Evolutionary conservation across 2,888 invertebrate genomes (phyloP).

Genomic region (Bombylius major): DNA sequence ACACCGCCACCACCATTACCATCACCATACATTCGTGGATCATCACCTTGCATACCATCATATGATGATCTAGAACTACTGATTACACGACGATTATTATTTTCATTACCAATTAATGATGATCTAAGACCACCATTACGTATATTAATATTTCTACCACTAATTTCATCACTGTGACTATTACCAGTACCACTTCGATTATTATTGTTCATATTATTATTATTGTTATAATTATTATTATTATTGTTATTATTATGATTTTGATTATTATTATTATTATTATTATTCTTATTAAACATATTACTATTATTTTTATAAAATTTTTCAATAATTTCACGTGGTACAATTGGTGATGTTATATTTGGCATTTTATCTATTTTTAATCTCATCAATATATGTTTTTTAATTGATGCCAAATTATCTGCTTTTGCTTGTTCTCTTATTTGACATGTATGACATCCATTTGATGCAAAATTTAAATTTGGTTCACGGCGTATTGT

Average conservation of each 20-base stretch:
- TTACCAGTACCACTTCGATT: not conserved
- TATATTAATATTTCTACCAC: not conserved
- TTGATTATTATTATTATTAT: not conserved
- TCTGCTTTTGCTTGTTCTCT: conserved; percentile 46
- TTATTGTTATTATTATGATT: not conserved
- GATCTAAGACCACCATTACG: not conserved
- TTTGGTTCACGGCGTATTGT: conserved; percentile 17
- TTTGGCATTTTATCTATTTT: conserved; percentile 51
- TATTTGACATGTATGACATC: conserved; percentile 43
- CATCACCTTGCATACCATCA: conserved; percentile 15
- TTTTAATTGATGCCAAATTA: conserved; percentile 49
- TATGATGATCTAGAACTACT: not conserved
- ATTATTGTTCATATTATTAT: not conserved
- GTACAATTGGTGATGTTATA: conserved; percentile 48
- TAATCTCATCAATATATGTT: conserved; percentile 49
- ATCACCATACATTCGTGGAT: conserved; percentile 16
- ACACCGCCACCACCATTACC: conserved; percentile 9
- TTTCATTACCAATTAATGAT: not conserved
- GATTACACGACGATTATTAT: not conserved
- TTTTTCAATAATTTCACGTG: conserved; percentile 41
- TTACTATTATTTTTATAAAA: conserved; percentile 29
- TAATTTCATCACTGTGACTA: not conserved
- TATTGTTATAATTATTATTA: not conserved
- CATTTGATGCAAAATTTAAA: not conserved
- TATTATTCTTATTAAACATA: not conserved